Evolutionary conservation across 1,140 invertebrate species (phyloP).

Genomic region (Anastrepha ludens): DNA sequence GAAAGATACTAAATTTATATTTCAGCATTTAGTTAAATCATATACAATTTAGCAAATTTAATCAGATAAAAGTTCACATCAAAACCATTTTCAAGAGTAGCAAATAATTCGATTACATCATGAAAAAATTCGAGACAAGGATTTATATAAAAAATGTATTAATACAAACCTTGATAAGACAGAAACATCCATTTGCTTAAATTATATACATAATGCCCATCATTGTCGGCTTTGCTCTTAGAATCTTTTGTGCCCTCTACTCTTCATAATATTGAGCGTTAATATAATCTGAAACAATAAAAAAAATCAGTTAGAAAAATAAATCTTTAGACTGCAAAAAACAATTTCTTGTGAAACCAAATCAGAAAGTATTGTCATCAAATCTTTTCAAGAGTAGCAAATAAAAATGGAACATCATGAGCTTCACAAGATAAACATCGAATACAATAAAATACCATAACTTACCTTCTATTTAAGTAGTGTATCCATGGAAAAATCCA

Average conservation of each 20-base stretch:
- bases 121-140: background rate
- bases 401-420: conserved; percentile 56
- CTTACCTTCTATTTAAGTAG: background rate
- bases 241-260: no score
- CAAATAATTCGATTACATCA: conserved; percentile 49
- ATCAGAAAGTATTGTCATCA: conserved; percentile 53
- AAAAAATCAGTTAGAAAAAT: background rate
- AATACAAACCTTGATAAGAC: conserved; percentile 33
- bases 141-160: conserved; percentile 34
- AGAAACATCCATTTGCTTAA: no score
- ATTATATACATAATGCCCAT: no score
- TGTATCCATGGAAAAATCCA: background rate
- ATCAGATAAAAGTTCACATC: conserved; percentile 33
- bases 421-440: background rate
- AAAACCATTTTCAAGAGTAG: conserved; percentile 51
- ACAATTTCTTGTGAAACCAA: background rate
- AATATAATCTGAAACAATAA: conserved; percentile 22
- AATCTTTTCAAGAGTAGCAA: conserved; percentile 58
- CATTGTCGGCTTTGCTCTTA: no score
- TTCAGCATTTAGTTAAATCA: background rate
- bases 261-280: background rate
- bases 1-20: background rate
- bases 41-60: background rate
- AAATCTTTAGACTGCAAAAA: background rate
- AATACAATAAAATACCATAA: background rate